phyloP scores from a whole-genome alignment of 2,113 vertebrate species.

The Syrmaticus mikado region DNA sequence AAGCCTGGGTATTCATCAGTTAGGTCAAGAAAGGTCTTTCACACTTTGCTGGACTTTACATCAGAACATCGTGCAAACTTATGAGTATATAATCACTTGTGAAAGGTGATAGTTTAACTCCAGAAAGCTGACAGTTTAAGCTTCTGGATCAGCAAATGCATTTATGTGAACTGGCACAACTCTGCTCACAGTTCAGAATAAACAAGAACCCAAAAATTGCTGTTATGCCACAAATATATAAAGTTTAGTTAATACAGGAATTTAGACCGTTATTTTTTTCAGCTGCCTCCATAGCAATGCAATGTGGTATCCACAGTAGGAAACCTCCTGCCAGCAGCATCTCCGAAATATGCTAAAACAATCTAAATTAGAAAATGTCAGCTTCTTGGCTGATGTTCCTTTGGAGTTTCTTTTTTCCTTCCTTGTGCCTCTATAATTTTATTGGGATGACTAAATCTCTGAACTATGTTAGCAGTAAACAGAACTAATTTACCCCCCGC shows the following conservation, averaged over 20 bases:
- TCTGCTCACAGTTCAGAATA: not conserved
- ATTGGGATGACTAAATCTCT: slow-evolving; percentile 85
- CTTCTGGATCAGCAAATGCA: not conserved
- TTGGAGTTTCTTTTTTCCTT: slow-evolving; percentile 68
- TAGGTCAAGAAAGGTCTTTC: not conserved
- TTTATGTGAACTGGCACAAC: not conserved
- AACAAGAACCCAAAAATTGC: not conserved
- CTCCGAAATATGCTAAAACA: slow-evolving; percentile 47
- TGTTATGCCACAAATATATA: not conserved
- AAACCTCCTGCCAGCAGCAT: slow-evolving; percentile 45
- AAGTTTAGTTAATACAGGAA: not conserved
- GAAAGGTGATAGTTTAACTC: not conserved
- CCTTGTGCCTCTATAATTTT: slow-evolving; percentile 81
- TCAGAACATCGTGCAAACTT: not conserved
- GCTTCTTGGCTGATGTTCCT: slow-evolving; percentile 37
- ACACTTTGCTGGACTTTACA: not conserved
- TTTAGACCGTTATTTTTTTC: not conserved
- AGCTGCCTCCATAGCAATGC: slow-evolving; percentile 46
- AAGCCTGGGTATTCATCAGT: not conserved
- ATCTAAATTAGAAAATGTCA: slow-evolving; percentile 48
- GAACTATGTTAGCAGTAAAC: slow-evolving; percentile 86
- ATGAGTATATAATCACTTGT: not conserved
- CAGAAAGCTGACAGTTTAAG: not conserved
- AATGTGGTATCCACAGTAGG: slow-evolving; percentile 11
- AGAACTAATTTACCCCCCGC: slow-evolving; percentile 83